Evolutionary conservation across 1,140 invertebrate species (phyloP), one percentile per base, ranked within the genome.

Genomic region (Drosophila sp.): DNA sequence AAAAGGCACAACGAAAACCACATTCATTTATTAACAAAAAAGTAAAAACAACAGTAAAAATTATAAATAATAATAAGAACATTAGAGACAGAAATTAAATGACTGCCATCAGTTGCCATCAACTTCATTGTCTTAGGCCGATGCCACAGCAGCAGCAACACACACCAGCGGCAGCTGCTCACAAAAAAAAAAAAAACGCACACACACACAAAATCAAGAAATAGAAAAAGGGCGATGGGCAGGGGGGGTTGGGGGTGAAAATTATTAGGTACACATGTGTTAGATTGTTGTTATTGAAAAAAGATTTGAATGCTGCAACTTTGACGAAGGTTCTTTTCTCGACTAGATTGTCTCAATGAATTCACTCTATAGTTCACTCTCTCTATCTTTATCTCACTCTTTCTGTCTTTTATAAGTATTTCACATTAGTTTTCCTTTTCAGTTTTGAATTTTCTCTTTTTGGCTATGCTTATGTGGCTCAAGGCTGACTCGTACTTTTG

Each of bases 1-100:
- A 23, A 73, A 70, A 68, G 50, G 41, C 6, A 3, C 23, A 50
- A 50, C 55, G 70, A 85, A 75, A 80, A 57, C 58, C 69, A 76
- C 76, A 66, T 76, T 38, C 73, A 73, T 76, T 33, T 60, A 60
- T 50, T 41, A 10, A 64, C 32, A 23, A 58, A 50, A 70, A 63
- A 70, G 66, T 23, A 54, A 8, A n/a, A 55, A 74, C 2, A 50
- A 35, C 54, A 47, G 60, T 8, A 44, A 38, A 47, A 55, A 65
- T 54, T 47, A 64, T n/a, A 47, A 41, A 27, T 27, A 27, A 27
- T 27, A 27, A 10, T 50, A 50, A 27, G 23, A 50, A 50, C 11
- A 47, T 47, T 47, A 47, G 17, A 25, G 4, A 6, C 55, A 57
- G 33, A 57, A 57, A 33, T 57, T 57, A 57, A 33, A 57, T 33